phyloP scores from a whole-genome alignment of 2,113 vertebrate genomes.

The Atrichornis clamosus region DNA sequence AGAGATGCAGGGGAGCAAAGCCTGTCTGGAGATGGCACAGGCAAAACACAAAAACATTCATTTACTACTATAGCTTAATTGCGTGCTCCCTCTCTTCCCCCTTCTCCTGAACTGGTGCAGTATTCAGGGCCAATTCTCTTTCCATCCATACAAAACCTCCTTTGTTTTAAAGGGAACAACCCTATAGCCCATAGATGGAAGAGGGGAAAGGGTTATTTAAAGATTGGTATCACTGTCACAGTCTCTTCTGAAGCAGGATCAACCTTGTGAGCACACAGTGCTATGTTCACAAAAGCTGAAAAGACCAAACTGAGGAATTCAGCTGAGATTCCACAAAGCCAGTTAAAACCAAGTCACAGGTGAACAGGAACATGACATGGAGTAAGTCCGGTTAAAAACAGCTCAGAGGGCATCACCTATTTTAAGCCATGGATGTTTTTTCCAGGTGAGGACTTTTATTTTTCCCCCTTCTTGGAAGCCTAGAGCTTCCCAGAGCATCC shows the following conservation, averaged over 20 bases:
- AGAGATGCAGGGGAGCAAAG: slow-evolving; percentile 1
- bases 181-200: not conserved
- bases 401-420: slow-evolving; percentile 13
- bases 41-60: slow-evolving; percentile 48
- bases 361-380: not conserved
- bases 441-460: not conserved
- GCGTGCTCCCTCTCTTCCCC: not conserved
- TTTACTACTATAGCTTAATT: slow-evolving; percentile 48
- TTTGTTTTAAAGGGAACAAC: slow-evolving; percentile 44
- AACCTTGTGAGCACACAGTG: not conserved
- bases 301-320: not conserved
- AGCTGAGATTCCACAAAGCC: not conserved
- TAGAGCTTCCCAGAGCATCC: slow-evolving; percentile 50
- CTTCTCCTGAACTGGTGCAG: not conserved
- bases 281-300: not conserved
- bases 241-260: slow-evolving; percentile 15
- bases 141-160: slow-evolving; percentile 3
- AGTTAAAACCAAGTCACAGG: not conserved
- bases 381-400: slow-evolving; percentile 47
- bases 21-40: slow-evolving; percentile 27
- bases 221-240: slow-evolving; percentile 6
- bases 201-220: not conserved
- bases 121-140: slow-evolving; percentile 16
- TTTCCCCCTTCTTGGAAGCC: not conserved
- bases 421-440: not conserved